Evolutionary conservation across 2,113 vertebrate species (phyloP).

Genomic region (Empidonax alnorum): DNA sequence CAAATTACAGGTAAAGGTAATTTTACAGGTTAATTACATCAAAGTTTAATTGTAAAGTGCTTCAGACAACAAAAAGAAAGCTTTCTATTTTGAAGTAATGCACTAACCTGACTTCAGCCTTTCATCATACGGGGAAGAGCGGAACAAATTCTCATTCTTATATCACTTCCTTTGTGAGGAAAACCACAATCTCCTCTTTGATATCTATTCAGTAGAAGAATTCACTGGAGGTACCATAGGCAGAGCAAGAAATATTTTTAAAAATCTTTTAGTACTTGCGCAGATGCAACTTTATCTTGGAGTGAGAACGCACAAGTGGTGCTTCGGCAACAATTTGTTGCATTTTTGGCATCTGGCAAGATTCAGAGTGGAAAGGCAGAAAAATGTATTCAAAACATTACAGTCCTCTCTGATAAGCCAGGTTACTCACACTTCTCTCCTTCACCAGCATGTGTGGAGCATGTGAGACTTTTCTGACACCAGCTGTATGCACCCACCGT

Average conservation of each 20-base stretch:
- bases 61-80: conserved; percentile 20
- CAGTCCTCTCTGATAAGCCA: not conserved
- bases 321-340: fast-evolving
- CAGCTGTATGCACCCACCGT: not conserved
- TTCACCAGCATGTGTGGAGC: not conserved
- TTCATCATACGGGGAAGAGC: not conserved
- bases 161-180: not conserved
- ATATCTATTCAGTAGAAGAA: not conserved
- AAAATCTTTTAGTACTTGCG: not conserved
- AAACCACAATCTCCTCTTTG: conserved; percentile 1
- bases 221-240: not conserved
- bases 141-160: conserved; percentile 30
- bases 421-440: not conserved
- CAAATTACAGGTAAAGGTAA: conserved; percentile 6
- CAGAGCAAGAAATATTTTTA: not conserved
- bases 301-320: fast-evolving
- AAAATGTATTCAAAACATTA: not conserved
- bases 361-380: not conserved
- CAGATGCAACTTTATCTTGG: not conserved
- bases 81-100: conserved; percentile 22
- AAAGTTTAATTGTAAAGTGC: conserved; percentile 32
- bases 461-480: not conserved
- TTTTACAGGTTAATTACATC: conserved; percentile 51
- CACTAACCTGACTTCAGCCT: not conserved
- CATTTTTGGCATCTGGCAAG: not conserved